Evolutionary conservation across 2,113 vertebrate species (phyloP).

Genomic region (Mus spicilegus): DNA sequence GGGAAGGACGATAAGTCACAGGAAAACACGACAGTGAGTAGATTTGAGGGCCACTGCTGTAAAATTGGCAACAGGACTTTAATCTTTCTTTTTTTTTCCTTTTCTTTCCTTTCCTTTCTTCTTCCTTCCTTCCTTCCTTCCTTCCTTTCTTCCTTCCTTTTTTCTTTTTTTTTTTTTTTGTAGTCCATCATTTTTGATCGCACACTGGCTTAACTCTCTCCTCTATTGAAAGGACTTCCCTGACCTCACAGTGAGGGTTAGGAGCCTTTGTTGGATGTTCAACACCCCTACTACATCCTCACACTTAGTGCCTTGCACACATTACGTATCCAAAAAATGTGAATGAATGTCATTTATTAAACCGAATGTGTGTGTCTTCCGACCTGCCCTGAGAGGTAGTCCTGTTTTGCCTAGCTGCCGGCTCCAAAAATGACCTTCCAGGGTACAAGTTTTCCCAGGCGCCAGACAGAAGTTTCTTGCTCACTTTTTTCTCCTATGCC

Average conservation of each 20-base stretch:
- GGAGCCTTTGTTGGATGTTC: background rate
- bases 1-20: background rate
- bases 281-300: background rate
- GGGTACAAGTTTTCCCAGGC: background rate
- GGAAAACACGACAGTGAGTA: background rate
- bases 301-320: background rate
- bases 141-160: background rate
- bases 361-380: background rate
- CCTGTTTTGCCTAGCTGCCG: background rate
- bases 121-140: background rate
- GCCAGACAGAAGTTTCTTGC: background rate
- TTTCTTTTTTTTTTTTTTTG: background rate
- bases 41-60: background rate
- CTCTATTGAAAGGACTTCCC: background rate
- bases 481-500: slow-evolving; percentile 36
- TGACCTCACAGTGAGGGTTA: background rate
- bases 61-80: background rate
- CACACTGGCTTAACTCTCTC: background rate
- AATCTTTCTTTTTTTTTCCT: background rate
- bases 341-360: background rate
- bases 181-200: background rate
- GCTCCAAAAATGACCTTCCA: background rate
- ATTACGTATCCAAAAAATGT: too few species aligned
- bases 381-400: background rate
- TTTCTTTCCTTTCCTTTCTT: background rate